Evolutionary conservation across 1,140 invertebrate species (phyloP), one percentile per base, ranked within the genome.

Genomic region (Maconellicoccus hirsutus): DNA sequence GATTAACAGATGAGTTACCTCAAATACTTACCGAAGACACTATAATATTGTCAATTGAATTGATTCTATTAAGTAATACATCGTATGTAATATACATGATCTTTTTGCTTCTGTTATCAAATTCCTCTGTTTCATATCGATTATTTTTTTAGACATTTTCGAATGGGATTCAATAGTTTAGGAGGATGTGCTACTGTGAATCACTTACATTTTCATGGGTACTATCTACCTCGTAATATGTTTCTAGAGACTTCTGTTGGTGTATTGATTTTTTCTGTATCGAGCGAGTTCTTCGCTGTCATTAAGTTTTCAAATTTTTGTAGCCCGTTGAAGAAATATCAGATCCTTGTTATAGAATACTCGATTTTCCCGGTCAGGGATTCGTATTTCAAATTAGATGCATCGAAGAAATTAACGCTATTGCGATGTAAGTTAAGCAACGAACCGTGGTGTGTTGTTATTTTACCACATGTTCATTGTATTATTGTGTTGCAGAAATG

Each of bases 171-270:
- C 76, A 93, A 93, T 79, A 87, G 89, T 77, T 78, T 91, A 23
- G 88, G 89, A 80, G 90, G 84, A 21, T 84, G 85, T 78, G 89
- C 90, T 52, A 91, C 89, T 27, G 87, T 93, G 0, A 92, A 92
- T 80, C 90, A 92, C 80, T 82, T 88, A 38, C 90, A 93, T 77
- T 87, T 86, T 77, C 90, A 92, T 80, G 76, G 87, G 0, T 89
- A 89, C 77, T 86, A 90, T 75, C 79, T 90, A 42, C 80, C 84
- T 29, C 76, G 84, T 42, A 78, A 79, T 66, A 82, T 91, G 73
- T 81, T 83, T 70, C 79, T 89, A 8, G 89, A 91, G 81, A 79
- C 76, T 75, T 81, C 82, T 74, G 86, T 89, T 80, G 82, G 82
- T 83, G 61, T 42, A n/a, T n/a, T n/a, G n/a, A n/a, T n/a, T n/a